These are phyloP conservation scores for Desmophyllum pertusum DNA, from an alignment of 92 coral and sea anemone genomes.

Conservation along the genomic window DNA sequence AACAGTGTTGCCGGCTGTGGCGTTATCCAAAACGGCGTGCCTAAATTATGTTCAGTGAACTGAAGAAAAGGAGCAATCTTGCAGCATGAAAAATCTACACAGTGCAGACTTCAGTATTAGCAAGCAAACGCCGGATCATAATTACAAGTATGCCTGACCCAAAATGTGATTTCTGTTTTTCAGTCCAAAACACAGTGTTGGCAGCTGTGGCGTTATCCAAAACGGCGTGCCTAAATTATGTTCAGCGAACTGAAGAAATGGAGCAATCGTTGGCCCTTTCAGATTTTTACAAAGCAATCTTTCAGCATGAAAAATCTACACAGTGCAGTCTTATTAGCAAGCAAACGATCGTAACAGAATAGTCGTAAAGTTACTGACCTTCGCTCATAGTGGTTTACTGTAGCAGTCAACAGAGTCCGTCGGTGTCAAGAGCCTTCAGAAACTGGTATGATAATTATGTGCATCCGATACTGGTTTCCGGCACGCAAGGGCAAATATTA, in stretches of 20 bases:
- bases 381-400: neutral
- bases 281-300: neutral
- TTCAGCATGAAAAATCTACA: neutral
- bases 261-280: too few relatives aligned
- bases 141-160: neutral
- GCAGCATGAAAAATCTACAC: too few relatives aligned
- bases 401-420: neutral
- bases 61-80: too few relatives aligned
- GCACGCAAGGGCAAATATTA: constrained; percentile 2
- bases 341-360: neutral
- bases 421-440: neutral
- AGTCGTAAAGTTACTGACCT: neutral
- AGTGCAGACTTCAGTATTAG: too few relatives aligned
- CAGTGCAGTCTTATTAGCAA: neutral
- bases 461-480: neutral
- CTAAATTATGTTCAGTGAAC: too few relatives aligned
- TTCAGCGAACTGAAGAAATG: neutral
- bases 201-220: too few relatives aligned
- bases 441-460: neutral
- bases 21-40: too few relatives aligned
- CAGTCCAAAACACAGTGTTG: too few relatives aligned
- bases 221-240: too few relatives aligned
- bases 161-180: too few relatives aligned
- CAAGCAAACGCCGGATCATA: too few relatives aligned
- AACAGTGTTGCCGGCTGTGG: too few relatives aligned